These are phyloP conservation scores for Eulemur coronatus DNA, from an alignment of 2,797 vertebrate genomes.

Conservation along the genomic window DNA sequence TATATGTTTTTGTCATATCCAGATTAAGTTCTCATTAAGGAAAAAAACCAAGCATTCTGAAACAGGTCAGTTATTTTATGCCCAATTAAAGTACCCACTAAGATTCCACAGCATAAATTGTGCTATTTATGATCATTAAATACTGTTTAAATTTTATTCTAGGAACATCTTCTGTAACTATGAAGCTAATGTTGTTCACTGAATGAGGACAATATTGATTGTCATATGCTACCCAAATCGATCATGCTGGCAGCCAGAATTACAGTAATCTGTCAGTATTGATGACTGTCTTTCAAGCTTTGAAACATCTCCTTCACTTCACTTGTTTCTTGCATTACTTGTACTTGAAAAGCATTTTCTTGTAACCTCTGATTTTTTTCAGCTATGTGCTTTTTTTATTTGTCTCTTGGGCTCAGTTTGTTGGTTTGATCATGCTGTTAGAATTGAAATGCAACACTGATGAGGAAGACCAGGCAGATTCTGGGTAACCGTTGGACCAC, in stretches of 20 bases:
- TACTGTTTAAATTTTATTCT: constrained; percentile 87
- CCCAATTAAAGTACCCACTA: constrained; percentile 63
- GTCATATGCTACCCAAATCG: constrained; percentile 95
- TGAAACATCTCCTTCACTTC: constrained; percentile 84
- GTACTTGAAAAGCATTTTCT: constrained; percentile 86
- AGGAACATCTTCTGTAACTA: constrained; percentile 85
- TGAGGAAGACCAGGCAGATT: constrained; percentile 79
- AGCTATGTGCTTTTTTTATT: constrained; percentile 80
- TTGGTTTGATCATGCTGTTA: constrained; percentile 87
- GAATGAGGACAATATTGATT: constrained; percentile 96
- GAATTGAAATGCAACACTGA: constrained; percentile 81
- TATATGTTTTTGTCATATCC: constrained; percentile 39
- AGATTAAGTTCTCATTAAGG: constrained; percentile 40
- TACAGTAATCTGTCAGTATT: constrained; percentile 99
- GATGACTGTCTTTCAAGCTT: constrained; percentile 92
- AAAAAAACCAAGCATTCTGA: constrained; percentile 55
- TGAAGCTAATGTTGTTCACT: constrained; percentile 87
- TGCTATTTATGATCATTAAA: constrained; percentile 89
- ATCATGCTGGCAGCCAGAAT: constrained; percentile 98
- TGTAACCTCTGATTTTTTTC: constrained; percentile 84
- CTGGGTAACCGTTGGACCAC: constrained; percentile 77
- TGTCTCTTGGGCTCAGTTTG: constrained; percentile 83
- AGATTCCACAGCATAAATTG: constrained; percentile 87
- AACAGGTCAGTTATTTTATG: constrained; percentile 72
- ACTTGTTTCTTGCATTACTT: constrained; percentile 83